Evolutionary conservation across 2,888 invertebrate species (phyloP).

Genomic region (Mechanitis messenoides): DNA sequence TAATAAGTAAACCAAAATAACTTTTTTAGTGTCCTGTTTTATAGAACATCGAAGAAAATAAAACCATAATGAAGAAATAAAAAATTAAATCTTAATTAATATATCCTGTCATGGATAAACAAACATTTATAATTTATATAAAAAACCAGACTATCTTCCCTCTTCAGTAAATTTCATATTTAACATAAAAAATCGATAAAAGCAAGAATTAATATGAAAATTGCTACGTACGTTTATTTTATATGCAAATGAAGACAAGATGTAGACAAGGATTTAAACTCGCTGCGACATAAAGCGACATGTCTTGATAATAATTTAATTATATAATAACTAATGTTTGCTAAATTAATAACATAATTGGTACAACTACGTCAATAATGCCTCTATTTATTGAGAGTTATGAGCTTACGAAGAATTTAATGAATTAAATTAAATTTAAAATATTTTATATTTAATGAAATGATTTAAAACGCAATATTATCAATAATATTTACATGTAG

Average conservation of each 20-base stretch:
- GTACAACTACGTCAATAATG: not conserved
- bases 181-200: conserved; percentile 5
- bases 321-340: conserved; percentile 1
- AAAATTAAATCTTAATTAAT: too few relatives aligned
- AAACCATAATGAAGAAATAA: too few relatives aligned
- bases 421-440: not conserved
- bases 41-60: too few relatives aligned
- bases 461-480: too few relatives aligned
- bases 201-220: conserved; percentile 19
- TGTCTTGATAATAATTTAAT: conserved; percentile 7
- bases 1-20: too few relatives aligned
- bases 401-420: not conserved
- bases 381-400: not conserved
- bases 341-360: not conserved
- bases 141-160: not conserved
- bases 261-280: conserved; percentile 21
- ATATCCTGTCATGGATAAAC: not conserved
- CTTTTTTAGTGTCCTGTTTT: too few relatives aligned
- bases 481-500: not conserved
- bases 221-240: conserved; percentile 18
- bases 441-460: too few relatives aligned
- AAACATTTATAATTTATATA: not conserved
- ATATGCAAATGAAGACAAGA: conserved; percentile 20
- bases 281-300: conserved; percentile 16
- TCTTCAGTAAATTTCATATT: not conserved